Evolutionary conservation across 2,888 invertebrate species (phyloP), one percentile per base, ranked within the genome.

Genomic region (Hoplodrina ambigua): DNA sequence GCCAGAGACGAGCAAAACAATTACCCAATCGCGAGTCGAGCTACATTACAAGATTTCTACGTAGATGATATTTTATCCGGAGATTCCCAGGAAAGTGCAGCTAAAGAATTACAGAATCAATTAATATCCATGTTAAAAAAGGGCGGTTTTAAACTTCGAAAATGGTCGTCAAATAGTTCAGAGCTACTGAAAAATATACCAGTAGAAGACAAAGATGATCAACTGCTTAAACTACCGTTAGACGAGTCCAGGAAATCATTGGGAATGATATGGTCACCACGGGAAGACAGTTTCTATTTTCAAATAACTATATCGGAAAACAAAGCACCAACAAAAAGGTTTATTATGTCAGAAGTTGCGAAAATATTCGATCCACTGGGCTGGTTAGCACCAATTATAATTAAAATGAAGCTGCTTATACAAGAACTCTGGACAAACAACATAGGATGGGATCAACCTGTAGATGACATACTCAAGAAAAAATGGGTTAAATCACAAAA

Each of bases 231-330:
- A 70, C 13, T 65, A 52, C 65, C 65, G 15, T 8, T 65, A 20
- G 60, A 65, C 19, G 70, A 70, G 33, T 33, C 65, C 4, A 65
- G 59, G 20, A 70, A 70, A 52, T 65, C 70, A 0, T 44, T 65
- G 11, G 70, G 70, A 17, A 37, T 70, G 20, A 20, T 41, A 30
- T 65, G 68, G 60, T 41, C 41, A 52, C 65, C 65, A 17, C 10
- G 1, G 15, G 11, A 58, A 15, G 65, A 65, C 25, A 19, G 30
- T 3, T 65, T 65, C 33, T 41, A 5, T 8, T 65, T 33, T 33
- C 19, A 65, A 13, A 65, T 57, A 17, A 41, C 19, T 4, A 19
- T 52, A 6, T 52, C 37, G n/a, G 19, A 57, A n/a, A 57, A 25
- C 17, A 1, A 52, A 65, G 41, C 11, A 33, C 33, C 33, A 33